Conservation (phyloP, 2,113 vertebrate species). For the Macrotus californicus region DNA sequence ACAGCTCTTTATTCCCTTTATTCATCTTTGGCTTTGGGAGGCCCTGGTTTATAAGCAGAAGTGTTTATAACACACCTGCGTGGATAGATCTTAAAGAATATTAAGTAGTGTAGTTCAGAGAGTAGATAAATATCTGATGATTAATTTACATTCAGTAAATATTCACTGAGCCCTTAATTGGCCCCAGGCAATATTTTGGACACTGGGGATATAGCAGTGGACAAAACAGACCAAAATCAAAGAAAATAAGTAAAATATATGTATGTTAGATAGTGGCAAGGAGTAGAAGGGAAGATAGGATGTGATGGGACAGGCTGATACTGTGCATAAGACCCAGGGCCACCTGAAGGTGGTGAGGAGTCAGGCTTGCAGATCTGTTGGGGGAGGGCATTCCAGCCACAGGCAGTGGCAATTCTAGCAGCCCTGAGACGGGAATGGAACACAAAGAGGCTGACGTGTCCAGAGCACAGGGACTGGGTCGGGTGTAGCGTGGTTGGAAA, state of each 20-base stretch:
- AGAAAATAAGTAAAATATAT: background rate
- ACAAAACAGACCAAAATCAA: background rate
- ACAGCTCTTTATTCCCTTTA: background rate
- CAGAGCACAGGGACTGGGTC: background rate
- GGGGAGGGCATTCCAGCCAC: background rate
- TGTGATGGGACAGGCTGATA: background rate
- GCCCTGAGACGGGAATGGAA: background rate
- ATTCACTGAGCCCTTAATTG: background rate
- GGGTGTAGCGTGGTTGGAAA: background rate
- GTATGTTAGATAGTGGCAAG: background rate
- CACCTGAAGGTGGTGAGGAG: background rate
- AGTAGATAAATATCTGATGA: background rate
- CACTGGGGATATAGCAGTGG: background rate
- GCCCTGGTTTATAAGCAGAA: background rate
- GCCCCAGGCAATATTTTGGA: background rate
- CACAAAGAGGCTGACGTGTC: fast-evolving
- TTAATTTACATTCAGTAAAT: background rate
- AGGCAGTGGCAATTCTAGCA: background rate
- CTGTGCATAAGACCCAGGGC: background rate
- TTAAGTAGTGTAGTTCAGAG: background rate
- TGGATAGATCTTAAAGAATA: background rate
- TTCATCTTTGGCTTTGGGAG: background rate
- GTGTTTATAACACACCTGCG: background rate
- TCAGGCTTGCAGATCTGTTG: background rate
- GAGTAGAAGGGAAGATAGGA: background rate